Base-by-base conservation (phyloP, 2,797 vertebrate genomes). In the Sebastolobus altivelis region DNA sequence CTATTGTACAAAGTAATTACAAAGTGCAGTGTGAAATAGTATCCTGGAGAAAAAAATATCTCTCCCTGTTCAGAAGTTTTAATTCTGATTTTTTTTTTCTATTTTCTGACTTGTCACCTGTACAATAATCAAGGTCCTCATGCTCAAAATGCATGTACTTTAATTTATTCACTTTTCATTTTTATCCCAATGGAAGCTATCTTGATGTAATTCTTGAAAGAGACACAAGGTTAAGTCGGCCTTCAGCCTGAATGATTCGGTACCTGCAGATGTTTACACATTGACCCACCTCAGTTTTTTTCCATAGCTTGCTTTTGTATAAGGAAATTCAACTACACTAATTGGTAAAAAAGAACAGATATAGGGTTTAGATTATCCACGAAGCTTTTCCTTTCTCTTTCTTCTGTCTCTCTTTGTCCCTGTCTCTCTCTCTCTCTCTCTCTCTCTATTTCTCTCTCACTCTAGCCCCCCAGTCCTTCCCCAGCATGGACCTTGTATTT, bases 401-500 rank as follows among this genome's bases (percentile, higher is more conserved):
- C 43, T 73, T 84, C 75, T 77, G 31, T 85, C 80, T 89, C 56
- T 79, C 77, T 90, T 78, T 88, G 80, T 90, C 87, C 72, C 81
- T 35, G 58, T 73, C 68, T 81, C 75, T 72, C 68, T 85, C 76
- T 87, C 78, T 90, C 87, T 70, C 81, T 38, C 56, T 72, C 68
- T 80, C 74, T 72, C 66, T 79, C 70, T 84, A 77, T 61, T 80
- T 61, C 33, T 12, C 40, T 84, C 84, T 82, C 79, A 77, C 78
- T 87, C 81, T 65, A 72, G 70, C 85, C 79, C 84, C 84, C 56
- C 79, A 88, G 52, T 92, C 91, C 86, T 82, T 89, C 86, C 90
- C 87, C 94, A 95, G 94, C 94, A 91, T 84, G 92, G 85, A 88
- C 84, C 86, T 92, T 93, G 78, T 95, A 95, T 95, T 96, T 95